Conservation (phyloP, 2,113 vertebrate genomes). For the Pandion haliaetus region DNA sequence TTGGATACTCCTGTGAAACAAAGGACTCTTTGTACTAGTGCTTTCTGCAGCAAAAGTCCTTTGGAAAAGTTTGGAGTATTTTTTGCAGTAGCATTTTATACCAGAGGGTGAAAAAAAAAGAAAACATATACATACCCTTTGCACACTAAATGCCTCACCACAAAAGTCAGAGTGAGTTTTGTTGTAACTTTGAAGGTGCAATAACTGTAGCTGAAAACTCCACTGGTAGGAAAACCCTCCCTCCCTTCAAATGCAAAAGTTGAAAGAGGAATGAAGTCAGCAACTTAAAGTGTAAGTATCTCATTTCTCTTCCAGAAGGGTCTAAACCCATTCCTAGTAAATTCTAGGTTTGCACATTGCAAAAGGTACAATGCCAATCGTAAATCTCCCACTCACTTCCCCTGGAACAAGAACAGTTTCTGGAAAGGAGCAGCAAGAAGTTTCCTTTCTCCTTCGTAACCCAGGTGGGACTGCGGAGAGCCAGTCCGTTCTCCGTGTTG, state of each 20-base stretch:
- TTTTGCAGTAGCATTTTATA: constrained; percentile 32
- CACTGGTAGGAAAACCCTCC: not conserved
- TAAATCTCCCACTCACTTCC: not conserved
- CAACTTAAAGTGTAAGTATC: not conserved
- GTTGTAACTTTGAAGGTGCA: not conserved
- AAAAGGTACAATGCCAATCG: not conserved
- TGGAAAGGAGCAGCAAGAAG: not conserved
- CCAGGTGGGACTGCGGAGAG: not conserved
- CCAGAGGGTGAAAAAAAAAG: not conserved
- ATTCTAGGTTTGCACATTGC: not conserved
- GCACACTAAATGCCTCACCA: not conserved
- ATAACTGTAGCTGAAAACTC: not conserved
- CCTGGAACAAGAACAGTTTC: not conserved
- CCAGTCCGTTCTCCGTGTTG: not conserved
- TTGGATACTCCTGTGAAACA: constrained; percentile 62
- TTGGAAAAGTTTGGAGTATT: constrained; percentile 43
- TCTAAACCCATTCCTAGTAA: not conserved
- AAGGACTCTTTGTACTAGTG: constrained; percentile 45
- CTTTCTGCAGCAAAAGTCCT: not conserved
- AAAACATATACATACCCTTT: not conserved
- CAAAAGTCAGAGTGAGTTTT: not conserved
- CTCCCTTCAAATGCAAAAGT: not conserved
- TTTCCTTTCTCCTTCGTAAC: not conserved
- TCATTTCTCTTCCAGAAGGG: not conserved
- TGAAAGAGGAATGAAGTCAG: not conserved